Percentiles rank a stretch among this genome's conserved stretches.
Conservation (phyloP, 2,797 vertebrate species). For the Amblyopsis hoosieri region DNA sequence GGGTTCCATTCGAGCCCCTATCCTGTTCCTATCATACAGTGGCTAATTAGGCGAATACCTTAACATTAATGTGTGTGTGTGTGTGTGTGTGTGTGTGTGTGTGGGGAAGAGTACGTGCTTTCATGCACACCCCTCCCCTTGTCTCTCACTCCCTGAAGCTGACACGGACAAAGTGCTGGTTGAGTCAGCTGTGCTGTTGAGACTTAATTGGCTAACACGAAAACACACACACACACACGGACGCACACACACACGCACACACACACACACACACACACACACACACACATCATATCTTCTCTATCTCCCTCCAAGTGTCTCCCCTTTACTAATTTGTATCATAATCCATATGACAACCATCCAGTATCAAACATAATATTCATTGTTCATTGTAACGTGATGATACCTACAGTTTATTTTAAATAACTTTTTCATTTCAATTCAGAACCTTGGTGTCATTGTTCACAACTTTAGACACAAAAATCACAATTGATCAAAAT, state of each 20-base stretch:
- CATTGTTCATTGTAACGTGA: too few relatives aligned
- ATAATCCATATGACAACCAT: too few relatives aligned
- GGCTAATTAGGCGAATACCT: constrained; percentile 13
- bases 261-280: constrained; percentile 9
- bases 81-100: not conserved
- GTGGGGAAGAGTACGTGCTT: constrained; percentile 2
- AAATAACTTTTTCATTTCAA: too few relatives aligned
- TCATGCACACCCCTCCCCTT: constrained; percentile 3
- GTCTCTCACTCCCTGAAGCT: constrained; percentile 33
- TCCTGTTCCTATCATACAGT: constrained; percentile 33
- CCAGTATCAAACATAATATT: too few relatives aligned
- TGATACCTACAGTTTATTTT: too few relatives aligned
- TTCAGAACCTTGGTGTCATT: too few relatives aligned
- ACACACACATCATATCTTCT: not conserved
- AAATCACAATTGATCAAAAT: too few relatives aligned
- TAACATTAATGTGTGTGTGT: not conserved
- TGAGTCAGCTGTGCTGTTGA: constrained; percentile 43
- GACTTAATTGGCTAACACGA: constrained; percentile 26
- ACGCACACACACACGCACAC: not conserved
- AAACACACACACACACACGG: not conserved
- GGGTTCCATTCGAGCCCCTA: constrained; percentile 21
- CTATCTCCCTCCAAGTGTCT: not conserved
- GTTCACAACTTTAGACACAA: too few relatives aligned
- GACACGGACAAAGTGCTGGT: constrained; percentile 36
- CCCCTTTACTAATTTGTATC: too few relatives aligned